These are phyloP conservation scores for Saccopteryx leptura DNA, from an alignment of 2,113 vertebrate genomes.

Conservation along the genomic window DNA sequence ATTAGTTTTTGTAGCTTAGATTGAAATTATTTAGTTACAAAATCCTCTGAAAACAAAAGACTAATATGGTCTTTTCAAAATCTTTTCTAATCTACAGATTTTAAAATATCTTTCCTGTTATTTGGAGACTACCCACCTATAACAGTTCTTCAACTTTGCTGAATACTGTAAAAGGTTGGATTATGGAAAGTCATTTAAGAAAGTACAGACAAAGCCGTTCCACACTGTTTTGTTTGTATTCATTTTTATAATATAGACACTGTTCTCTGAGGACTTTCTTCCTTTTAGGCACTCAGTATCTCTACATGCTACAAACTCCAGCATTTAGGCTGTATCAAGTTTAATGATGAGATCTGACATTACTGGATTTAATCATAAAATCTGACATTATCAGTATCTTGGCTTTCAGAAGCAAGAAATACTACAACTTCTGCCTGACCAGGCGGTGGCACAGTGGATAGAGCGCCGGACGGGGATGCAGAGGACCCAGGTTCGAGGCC, in stretches of 20 bases:
- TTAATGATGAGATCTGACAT: conserved; percentile 12
- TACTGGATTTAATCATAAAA: conserved; percentile 13
- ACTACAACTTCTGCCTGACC: background rate
- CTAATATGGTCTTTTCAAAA: conserved; percentile 23
- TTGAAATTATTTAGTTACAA: background rate
- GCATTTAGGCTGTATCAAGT: background rate
- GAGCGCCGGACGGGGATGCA: too few relatives aligned
- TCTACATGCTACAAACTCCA: background rate
- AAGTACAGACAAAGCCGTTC: background rate
- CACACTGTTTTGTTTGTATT: background rate
- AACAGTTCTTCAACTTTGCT: background rate
- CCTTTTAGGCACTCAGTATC: conserved; percentile 17
- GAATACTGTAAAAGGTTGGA: background rate
- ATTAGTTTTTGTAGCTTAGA: background rate
- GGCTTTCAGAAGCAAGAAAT: conserved; percentile 51
- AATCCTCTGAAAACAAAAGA: conserved; percentile 2
- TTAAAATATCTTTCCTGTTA: background rate
- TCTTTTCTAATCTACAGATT: conserved; percentile 4
- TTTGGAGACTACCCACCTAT: conserved; percentile 24
- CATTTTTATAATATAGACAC: background rate
- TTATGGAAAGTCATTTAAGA: conserved; percentile 30
- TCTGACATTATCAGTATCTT: conserved; percentile 3
- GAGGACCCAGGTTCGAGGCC: too few relatives aligned
- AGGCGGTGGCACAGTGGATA: too few relatives aligned
- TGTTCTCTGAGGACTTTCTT: background rate